These are phyloP conservation scores for Sebastes steindachneri DNA, from an alignment of 2,797 vertebrate species.

Conservation along the genomic window DNA sequence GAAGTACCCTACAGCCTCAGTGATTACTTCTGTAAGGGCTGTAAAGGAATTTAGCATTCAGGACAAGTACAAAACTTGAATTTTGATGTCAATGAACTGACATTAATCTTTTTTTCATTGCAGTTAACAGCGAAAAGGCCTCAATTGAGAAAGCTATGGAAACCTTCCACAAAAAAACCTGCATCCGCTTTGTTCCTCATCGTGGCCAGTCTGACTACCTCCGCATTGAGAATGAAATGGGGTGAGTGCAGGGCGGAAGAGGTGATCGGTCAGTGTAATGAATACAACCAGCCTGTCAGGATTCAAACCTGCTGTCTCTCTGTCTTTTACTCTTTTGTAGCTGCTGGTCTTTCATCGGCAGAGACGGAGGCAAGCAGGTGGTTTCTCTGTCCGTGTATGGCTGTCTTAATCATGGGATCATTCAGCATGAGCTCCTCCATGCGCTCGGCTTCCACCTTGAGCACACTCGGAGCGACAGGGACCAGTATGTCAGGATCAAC, in stretches of 20 bases:
- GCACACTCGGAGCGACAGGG: constrained; percentile 72
- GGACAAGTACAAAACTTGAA: not conserved
- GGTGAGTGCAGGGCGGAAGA: not conserved
- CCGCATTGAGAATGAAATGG: constrained; percentile 24
- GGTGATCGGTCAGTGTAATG: not conserved
- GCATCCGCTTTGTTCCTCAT: constrained; percentile 25
- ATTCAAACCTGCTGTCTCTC: not conserved
- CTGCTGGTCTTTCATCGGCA: constrained; percentile 76
- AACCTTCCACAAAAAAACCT: constrained; percentile 38
- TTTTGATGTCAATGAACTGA: not conserved
- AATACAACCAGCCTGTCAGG: too few species aligned
- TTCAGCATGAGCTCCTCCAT: constrained; percentile 77
- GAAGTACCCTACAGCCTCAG: constrained; percentile 38
- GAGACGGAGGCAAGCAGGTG: constrained; percentile 71
- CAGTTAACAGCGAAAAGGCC: not conserved
- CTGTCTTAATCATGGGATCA: constrained; percentile 70
- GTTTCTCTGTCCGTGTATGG: constrained; percentile 72
- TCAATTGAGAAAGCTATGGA: constrained; percentile 21
- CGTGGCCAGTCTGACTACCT: constrained; percentile 18
- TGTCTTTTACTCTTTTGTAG: not conserved
- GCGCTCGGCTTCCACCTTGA: constrained; percentile 78
- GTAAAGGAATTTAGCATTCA: not conserved
- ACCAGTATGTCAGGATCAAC: constrained; percentile 48
- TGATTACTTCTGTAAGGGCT: constrained; percentile 25
- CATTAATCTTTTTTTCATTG: not conserved